Base-by-base conservation (phyloP, 1,140 invertebrate species). In the Drosophila miranda region DNA sequence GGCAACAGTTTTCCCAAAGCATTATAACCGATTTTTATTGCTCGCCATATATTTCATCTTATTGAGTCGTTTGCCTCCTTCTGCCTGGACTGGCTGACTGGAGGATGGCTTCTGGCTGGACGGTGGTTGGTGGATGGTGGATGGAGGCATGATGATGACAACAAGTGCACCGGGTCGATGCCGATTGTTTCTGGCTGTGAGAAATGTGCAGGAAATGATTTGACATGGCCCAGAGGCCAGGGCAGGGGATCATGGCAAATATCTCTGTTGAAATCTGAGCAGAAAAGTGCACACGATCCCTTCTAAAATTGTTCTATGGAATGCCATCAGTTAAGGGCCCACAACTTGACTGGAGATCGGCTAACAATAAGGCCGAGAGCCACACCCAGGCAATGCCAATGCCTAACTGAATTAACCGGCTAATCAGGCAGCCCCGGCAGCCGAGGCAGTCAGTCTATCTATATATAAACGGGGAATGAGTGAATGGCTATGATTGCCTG, bases 31-130 rank as follows among this genome's bases (percentile, higher is more conserved):
- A 90, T 90, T 90, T 90, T 90, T 90, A 90, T 90, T 73, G 75
- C 88, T 59, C 49, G 72, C 81, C 84, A 90, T 90, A 89, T 90
- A 90, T 90, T 90, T 90, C 89, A 89, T 90, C 84, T 90, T 89
- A 90, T 90, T 90, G 89, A 90, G 89, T 89, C 88, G 88, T 90
- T 86, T 56, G 53, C 56, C 55, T 41, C 28, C 28, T 28, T 28
- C 28, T 7, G 28, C 48, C 28, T 53, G 30, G 23, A 26, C 42
- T 13, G 13, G 56, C 28, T 13, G 19, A 9, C 19, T 14, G 16
- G 57, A 30, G 7, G 49, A 46, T 58, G 71, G 16, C 11, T 14
- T 42, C 23, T 21, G 23, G 23, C 4, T 26, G 4, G 4, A 19
- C 19, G 19, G 19, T 19, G 19, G 19, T 2, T 19, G 19, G 19